Evolutionary conservation across 1,140 invertebrate genomes (phyloP).

Genomic region (Heliconius congener): DNA sequence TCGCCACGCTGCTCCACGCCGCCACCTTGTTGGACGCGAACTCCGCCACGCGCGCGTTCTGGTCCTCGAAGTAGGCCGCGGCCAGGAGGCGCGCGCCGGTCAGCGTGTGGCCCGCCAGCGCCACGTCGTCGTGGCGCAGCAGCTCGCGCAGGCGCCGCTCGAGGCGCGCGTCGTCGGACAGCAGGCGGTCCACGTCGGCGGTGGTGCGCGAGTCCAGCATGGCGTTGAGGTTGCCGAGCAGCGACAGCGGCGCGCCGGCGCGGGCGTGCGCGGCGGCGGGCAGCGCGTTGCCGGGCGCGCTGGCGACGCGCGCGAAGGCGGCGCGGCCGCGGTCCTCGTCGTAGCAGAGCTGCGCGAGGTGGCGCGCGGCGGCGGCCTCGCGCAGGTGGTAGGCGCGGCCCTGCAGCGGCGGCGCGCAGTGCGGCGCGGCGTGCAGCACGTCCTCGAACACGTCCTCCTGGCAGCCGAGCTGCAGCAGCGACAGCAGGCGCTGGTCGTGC

Average conservation of each 20-base stretch:
- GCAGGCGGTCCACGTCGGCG: slow-evolving; percentile 49
- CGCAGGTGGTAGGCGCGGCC: slow-evolving; percentile 65
- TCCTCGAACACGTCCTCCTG: slow-evolving; percentile 74
- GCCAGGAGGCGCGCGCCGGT: slow-evolving; percentile 56
- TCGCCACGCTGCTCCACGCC: slow-evolving; percentile 66
- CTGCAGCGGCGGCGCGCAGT: slow-evolving; percentile 51
- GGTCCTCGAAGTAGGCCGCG: slow-evolving; percentile 66
- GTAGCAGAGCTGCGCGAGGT: slow-evolving; percentile 69
- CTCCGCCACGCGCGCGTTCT: slow-evolving; percentile 63
- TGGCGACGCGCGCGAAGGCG: slow-evolving; percentile 46
- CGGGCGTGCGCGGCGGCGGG: slow-evolving; percentile 53
- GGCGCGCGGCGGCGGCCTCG: slow-evolving; percentile 44
- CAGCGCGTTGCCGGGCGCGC: slow-evolving; percentile 47
- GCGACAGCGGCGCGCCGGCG: slow-evolving; percentile 53
- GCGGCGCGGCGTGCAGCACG: slow-evolving; percentile 53
- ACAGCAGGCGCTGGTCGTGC: slow-evolving; percentile 47
- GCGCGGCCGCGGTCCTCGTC: slow-evolving; percentile 63
- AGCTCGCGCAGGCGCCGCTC: slow-evolving; percentile 63
- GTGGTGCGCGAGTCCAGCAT: slow-evolving; percentile 73
- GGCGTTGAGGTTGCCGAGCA: slow-evolving; percentile 75
- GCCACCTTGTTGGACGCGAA: slow-evolving; percentile 69
- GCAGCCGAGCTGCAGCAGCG: slow-evolving; percentile 71
- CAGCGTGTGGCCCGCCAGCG: slow-evolving; percentile 62
- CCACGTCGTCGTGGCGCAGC: slow-evolving; percentile 54
- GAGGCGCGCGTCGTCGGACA: not conserved